These are phyloP conservation scores for Nansenia antarctica DNA, from an alignment of 2,113 vertebrate genomes.

Conservation along the genomic window DNA sequence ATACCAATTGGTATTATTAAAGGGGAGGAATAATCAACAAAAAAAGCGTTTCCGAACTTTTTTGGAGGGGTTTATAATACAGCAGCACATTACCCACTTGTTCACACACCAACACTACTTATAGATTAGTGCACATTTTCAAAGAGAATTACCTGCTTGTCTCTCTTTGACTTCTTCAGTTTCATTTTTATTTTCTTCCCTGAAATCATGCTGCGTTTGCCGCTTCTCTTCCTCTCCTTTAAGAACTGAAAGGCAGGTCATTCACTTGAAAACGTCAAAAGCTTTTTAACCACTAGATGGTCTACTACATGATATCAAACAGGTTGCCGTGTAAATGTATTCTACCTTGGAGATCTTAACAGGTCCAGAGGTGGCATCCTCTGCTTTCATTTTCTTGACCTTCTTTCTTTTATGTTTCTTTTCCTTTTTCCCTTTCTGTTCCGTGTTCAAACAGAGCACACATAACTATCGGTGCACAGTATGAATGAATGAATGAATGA, in stretches of 20 bases:
- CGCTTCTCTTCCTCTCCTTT: slow-evolving; percentile 84
- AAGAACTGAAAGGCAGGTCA: slow-evolving; percentile 76
- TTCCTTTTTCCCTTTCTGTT: slow-evolving; percentile 86
- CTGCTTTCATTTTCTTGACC: slow-evolving; percentile 81
- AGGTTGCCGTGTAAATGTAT: background rate
- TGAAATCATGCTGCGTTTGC: slow-evolving; percentile 92
- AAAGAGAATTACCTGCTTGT: slow-evolving; percentile 82
- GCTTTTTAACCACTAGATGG: background rate
- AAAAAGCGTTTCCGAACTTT: too few species aligned
- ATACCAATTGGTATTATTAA: too few species aligned
- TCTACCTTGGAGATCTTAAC: slow-evolving; percentile 89
- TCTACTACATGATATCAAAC: background rate
- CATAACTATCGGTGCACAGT: too few species aligned
- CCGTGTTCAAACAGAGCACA: background rate
- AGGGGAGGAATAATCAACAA: too few species aligned
- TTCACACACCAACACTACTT: too few species aligned
- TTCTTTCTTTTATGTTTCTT: slow-evolving; percentile 86
- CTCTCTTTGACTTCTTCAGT: slow-evolving; percentile 90
- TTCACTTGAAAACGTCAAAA: background rate
- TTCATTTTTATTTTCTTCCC: slow-evolving; percentile 95
- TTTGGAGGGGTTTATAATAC: too few species aligned
- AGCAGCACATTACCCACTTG: too few species aligned
- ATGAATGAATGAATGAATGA: too few species aligned
- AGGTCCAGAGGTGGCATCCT: slow-evolving; percentile 75
- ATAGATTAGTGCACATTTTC: background rate